These are phyloP conservation scores for Philypnodon macrostomus DNA, from an alignment of 2,797 vertebrate species.

Conservation along the genomic window DNA sequence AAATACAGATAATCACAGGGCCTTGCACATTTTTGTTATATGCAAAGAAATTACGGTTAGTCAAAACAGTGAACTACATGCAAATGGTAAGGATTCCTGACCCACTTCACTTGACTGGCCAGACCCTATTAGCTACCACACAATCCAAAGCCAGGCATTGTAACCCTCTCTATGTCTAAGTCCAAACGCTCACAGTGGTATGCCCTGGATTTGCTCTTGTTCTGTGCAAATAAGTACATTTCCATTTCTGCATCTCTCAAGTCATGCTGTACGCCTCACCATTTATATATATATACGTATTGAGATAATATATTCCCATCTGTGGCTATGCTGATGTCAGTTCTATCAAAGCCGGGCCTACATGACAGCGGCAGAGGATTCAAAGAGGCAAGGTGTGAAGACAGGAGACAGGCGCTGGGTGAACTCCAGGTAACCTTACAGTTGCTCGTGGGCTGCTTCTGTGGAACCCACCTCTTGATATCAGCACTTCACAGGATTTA, in stretches of 20 bases:
- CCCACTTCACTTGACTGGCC: background rate
- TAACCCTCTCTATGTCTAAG: no score
- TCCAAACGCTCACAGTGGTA: no score
- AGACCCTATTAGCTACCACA: no score
- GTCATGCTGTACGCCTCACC: background rate
- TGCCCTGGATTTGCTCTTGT: conserved; percentile 1
- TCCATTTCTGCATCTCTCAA: conserved; percentile 10
- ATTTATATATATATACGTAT: conserved; percentile 7
- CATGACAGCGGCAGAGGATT: conserved; percentile 17
- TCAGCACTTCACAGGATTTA: conserved; percentile 68
- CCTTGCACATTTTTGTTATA: no score
- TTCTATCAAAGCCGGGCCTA: conserved; percentile 30
- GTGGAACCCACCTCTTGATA: conserved; percentile 62
- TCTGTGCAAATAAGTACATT: background rate
- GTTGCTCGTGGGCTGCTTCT: conserved; percentile 46
- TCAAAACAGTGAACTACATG: no score
- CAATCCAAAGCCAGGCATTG: no score
- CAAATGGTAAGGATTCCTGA: no score
- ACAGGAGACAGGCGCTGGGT: conserved; percentile 54
- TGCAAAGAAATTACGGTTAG: no score
- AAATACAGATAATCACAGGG: no score
- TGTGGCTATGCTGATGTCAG: conserved; percentile 8
- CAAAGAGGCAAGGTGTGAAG: conserved; percentile 53
- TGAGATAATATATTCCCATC: conserved; percentile 13
- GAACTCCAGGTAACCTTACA: conserved; percentile 71